Base-by-base conservation (phyloP, 1,140 invertebrate species). In the Pantala flavescens region DNA sequence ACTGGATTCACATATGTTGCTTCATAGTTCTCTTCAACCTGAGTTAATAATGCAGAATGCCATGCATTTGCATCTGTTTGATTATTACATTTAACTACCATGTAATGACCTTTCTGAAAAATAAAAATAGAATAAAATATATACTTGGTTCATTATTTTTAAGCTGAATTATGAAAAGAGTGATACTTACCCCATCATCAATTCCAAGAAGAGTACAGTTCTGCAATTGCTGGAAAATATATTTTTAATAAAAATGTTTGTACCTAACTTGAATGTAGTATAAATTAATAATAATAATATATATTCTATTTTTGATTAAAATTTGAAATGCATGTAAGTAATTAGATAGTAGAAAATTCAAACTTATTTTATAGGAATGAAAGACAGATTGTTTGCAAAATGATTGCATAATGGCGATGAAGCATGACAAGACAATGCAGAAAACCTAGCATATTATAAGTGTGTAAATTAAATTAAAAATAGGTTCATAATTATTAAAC, bases 61-160 rank as follows among this genome's bases (percentile, higher is more conserved):
- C 87, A 87, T 76, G 84, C 80, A 49, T 83, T 84, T 73, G 85
- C 82, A 78, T 88, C 85, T 55, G 81, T 79, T 11, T 82, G 80
- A 28, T 83, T 82, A 7, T 80, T 79, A 76, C 84, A 85, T 74
- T 85, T 79, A 70, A 87, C 82, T 76, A 87, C 85, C 73, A 86
- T 78, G 78, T 86, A 88, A 75, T 84, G 83, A 23, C 87, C 86
- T 80, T 86, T 83, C 86, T 87, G 78, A 78, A 76, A 76, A 74
- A 49, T 76, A 14, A 16, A 74, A 73, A 63, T 72, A 75, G 23
- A 75, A 16, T 63, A 7, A 19, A 5, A 55, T 21, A 2, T 7
- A 23, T 70, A 21, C 63, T 21, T 11, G 11, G 2, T 63, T 21
- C 12, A 3, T 14, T 7, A 63, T 63, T 63, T 16, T 63, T 3